Conservation (phyloP, 1,140 invertebrate genomes). For the Meteorus sp. region DNA sequence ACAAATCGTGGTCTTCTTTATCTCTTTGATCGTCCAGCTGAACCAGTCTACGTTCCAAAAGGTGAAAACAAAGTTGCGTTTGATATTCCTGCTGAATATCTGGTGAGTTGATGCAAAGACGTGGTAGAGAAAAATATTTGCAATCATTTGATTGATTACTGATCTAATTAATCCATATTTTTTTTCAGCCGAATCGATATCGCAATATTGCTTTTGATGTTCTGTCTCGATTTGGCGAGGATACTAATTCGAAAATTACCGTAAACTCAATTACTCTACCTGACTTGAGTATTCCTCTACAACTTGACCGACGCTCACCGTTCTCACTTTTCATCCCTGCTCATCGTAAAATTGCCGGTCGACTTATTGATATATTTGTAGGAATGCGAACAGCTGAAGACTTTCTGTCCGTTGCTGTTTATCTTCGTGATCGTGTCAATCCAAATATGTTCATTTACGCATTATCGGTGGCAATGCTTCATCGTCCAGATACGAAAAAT, state of each 20-base stretch:
- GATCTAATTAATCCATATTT: too few species aligned
- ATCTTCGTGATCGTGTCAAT: slow-evolving; percentile 74
- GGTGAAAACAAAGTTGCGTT: slow-evolving; percentile 64
- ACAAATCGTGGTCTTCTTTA: slow-evolving; percentile 52
- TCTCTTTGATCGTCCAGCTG: slow-evolving; percentile 75
- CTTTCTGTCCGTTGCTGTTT: slow-evolving; percentile 69
- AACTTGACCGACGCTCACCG: slow-evolving; percentile 67
- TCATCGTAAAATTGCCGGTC: slow-evolving; percentile 69
- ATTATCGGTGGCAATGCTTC: slow-evolving; percentile 72
- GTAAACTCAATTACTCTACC: slow-evolving; percentile 71
- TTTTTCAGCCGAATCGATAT: slow-evolving; percentile 66
- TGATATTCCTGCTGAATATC: slow-evolving; percentile 63
- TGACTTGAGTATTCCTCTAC: slow-evolving; percentile 67
- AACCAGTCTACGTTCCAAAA: slow-evolving; percentile 71
- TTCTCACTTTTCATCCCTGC: slow-evolving; percentile 77
- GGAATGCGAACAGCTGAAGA: slow-evolving; percentile 73
- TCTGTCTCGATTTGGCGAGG: slow-evolving; percentile 63
- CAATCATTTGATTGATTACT: background rate
- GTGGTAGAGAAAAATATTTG: background rate
- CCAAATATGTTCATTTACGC: slow-evolving; percentile 79
- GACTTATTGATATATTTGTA: slow-evolving; percentile 74
- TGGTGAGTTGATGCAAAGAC: slow-evolving; percentile 47
- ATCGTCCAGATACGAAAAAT: slow-evolving; percentile 74
- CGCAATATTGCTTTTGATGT: slow-evolving; percentile 57
- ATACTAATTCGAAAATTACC: slow-evolving; percentile 60